Percentiles rank a stretch among this genome's conserved stretches.
Conservation (phyloP, 2,113 vertebrate genomes). For the Periophthalmus modestus region DNA sequence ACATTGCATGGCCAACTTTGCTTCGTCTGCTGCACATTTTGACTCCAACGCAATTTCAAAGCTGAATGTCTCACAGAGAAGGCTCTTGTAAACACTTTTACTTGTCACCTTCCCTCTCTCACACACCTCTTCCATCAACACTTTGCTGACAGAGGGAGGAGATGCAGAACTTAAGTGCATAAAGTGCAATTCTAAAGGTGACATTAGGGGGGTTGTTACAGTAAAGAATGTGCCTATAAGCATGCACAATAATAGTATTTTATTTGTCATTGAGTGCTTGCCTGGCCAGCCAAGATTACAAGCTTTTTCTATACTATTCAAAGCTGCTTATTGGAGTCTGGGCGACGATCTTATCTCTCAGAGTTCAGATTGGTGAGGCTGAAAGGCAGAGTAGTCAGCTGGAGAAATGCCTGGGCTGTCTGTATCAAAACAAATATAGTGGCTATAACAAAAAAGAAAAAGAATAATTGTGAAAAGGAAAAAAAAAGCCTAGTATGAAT, state of each 20-base stretch:
- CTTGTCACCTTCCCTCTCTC: constrained; percentile 14
- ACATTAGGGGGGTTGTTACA: not conserved
- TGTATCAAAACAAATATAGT: too few relatives aligned
- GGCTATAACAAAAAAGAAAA: too few relatives aligned
- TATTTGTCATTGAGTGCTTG: too few relatives aligned
- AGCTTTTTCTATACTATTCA: not conserved
- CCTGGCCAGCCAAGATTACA: too few relatives aligned
- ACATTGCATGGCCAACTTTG: not conserved
- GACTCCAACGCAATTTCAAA: not conserved
- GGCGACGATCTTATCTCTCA: too few relatives aligned
- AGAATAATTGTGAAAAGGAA: too few relatives aligned
- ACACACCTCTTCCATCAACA: constrained; percentile 1
- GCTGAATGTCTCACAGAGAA: constrained; percentile 9
- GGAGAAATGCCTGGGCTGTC: too few relatives aligned
- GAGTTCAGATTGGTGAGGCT: too few relatives aligned
- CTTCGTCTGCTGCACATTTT: not conserved
- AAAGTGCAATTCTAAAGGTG: not conserved
- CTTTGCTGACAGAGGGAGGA: constrained; percentile 31
- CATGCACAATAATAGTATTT: too few relatives aligned
- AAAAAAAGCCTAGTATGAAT: too few relatives aligned
- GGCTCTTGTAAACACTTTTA: constrained; percentile 30
- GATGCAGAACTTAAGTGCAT: not conserved
- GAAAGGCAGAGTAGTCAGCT: too few relatives aligned
- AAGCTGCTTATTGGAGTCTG: not conserved
- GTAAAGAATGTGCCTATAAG: not conserved